Evolutionary conservation across 2,888 invertebrate genomes (phyloP).

Genomic region (Leucoptera coffeella): DNA sequence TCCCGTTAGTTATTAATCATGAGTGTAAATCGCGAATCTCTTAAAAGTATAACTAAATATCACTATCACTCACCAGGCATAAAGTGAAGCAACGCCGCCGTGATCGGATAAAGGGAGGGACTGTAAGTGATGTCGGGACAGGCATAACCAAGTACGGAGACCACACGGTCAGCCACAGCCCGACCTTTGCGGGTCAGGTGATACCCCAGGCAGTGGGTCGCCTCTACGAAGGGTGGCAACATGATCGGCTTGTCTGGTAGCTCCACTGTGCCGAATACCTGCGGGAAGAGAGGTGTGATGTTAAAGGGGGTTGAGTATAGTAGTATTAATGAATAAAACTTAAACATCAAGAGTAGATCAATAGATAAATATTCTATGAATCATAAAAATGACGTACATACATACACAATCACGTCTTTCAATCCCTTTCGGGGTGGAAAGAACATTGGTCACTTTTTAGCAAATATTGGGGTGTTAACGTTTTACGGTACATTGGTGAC

Average conservation of each 20-base stretch:
- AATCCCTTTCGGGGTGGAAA: no score
- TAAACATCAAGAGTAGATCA: no score
- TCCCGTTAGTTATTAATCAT: no score
- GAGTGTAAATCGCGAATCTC: no score
- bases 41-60: no score
- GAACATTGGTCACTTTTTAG: no score
- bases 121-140: slow-evolving; percentile 95
- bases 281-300: slow-evolving; percentile 8
- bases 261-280: slow-evolving; percentile 74
- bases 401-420: no score
- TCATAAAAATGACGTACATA: no score
- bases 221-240: slow-evolving; percentile 90
- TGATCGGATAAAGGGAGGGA: slow-evolving; percentile 88
- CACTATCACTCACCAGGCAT: slow-evolving; percentile 90
- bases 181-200: slow-evolving; percentile 82
- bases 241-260: slow-evolving; percentile 82
- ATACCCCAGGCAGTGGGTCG: slow-evolving; percentile 79
- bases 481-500: no score
- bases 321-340: neutral
- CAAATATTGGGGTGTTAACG: no score
- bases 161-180: slow-evolving; percentile 79
- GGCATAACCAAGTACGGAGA: slow-evolving; percentile 84
- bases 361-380: no score
- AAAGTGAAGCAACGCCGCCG: slow-evolving; percentile 91
- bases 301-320: neutral